Evolutionary conservation across 2,888 invertebrate genomes (phyloP).

Genomic region (Acanthopleura granulata): DNA sequence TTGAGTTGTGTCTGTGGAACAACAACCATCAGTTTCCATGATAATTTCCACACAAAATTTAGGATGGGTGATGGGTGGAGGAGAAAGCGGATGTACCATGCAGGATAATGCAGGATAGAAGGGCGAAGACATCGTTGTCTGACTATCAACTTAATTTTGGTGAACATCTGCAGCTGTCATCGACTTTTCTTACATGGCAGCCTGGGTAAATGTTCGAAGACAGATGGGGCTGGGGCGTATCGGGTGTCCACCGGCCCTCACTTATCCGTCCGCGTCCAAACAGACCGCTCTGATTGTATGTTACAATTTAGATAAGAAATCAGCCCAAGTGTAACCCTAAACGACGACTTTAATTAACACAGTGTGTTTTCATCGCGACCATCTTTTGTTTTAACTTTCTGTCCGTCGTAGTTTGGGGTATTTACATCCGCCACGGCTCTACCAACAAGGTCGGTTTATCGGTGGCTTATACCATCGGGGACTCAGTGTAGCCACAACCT

Average conservation of each 20-base stretch:
- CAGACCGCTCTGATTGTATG: conserved; percentile 37
- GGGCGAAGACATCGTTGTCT: neutral
- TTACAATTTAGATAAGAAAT: conserved; percentile 48
- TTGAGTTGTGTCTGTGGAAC: no score
- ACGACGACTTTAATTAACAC: conserved; percentile 38
- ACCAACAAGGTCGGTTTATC: no score
- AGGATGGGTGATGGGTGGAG: no score
- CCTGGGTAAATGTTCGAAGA: conserved; percentile 35
- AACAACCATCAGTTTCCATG: no score
- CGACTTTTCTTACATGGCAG: conserved; percentile 76
- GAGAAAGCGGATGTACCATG: no score
- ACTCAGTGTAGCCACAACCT: no score
- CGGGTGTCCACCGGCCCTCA: conserved; percentile 39
- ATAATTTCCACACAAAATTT: no score
- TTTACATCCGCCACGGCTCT: no score
- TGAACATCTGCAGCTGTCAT: conserved; percentile 75
- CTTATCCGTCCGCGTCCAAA: conserved; percentile 45
- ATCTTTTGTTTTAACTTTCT: conserved; percentile 29
- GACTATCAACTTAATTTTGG: neutral
- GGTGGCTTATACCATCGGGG: no score
- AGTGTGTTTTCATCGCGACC: conserved; percentile 30
- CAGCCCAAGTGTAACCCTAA: conserved; percentile 36
- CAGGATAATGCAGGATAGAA: no score
- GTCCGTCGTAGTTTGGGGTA: neutral
- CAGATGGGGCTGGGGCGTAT: conserved; percentile 41